Percentiles rank a stretch among this genome's conserved stretches.
Evolutionary conservation across 2,113 vertebrate species (phyloP).

Genomic region (Zonotrichia leucophrys): DNA sequence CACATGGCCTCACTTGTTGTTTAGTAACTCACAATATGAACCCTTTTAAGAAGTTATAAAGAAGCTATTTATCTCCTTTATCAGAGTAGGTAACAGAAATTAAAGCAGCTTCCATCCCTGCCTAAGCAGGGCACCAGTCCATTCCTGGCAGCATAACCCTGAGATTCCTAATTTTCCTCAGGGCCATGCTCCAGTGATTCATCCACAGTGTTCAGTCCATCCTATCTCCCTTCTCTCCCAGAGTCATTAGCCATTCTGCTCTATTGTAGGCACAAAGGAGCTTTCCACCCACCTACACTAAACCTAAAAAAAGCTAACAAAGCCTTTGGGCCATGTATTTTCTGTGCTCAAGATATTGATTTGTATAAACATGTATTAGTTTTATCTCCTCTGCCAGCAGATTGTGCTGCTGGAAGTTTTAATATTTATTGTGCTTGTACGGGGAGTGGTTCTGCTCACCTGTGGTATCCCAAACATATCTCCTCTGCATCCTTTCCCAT

Average conservation of each 20-base stretch:
- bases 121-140: neutral
- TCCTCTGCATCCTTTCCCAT: too few relatives aligned
- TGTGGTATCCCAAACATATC: neutral
- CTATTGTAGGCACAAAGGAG: neutral
- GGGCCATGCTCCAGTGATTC: neutral
- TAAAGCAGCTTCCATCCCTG: neutral
- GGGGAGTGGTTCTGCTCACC: neutral
- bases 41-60: neutral
- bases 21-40: neutral
- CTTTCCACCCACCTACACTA: neutral
- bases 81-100: neutral
- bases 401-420: neutral
- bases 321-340: neutral
- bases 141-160: neutral
- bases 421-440: neutral
- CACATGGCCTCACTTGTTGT: neutral
- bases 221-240: neutral
- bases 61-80: neutral
- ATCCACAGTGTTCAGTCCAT: neutral
- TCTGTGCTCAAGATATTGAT: neutral
- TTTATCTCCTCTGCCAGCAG: neutral
- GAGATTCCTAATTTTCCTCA: neutral
- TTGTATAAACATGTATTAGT: neutral
- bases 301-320: neutral
- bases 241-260: neutral